phyloP scores from a whole-genome alignment of 2,113 vertebrate genomes.

The Spermophilus dauricus region DNA sequence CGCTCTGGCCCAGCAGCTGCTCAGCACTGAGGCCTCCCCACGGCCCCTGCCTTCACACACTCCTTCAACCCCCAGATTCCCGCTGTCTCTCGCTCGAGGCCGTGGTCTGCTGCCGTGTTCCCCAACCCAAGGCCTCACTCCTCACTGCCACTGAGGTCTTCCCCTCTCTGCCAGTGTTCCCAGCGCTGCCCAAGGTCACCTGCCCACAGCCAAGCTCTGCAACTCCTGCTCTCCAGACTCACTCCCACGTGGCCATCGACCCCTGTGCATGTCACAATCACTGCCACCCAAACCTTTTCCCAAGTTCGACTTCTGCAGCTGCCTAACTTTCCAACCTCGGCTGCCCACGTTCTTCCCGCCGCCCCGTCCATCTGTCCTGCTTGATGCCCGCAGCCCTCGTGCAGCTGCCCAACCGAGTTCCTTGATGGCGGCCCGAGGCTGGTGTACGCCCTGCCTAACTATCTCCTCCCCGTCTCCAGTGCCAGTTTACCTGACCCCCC shows the following conservation, averaged over 20 bases:
- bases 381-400: fast-evolving
- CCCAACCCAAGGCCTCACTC: too few relatives aligned
- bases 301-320: not conserved
- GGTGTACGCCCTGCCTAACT: fast-evolving
- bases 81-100: fast-evolving
- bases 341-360: not conserved
- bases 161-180: not conserved
- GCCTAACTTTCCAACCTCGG: not conserved
- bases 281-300: not conserved
- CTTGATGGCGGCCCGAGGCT: not conserved
- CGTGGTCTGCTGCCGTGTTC: not conserved
- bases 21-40: not conserved
- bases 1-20: fast-evolving
- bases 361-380: not conserved
- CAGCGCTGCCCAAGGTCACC: not conserved
- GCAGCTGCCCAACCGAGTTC: not conserved
- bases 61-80: not conserved
- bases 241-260: not conserved
- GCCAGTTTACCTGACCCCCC: not conserved
- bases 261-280: too few relatives aligned
- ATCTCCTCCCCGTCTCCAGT: too few relatives aligned
- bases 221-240: not conserved
- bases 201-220: not conserved
- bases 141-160: too few relatives aligned
- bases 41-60: not conserved